Percentiles rank a stretch among this genome's conserved stretches.
Evolutionary conservation across 2,797 vertebrate species (phyloP).

Genomic region (Gallinago stenura): DNA sequence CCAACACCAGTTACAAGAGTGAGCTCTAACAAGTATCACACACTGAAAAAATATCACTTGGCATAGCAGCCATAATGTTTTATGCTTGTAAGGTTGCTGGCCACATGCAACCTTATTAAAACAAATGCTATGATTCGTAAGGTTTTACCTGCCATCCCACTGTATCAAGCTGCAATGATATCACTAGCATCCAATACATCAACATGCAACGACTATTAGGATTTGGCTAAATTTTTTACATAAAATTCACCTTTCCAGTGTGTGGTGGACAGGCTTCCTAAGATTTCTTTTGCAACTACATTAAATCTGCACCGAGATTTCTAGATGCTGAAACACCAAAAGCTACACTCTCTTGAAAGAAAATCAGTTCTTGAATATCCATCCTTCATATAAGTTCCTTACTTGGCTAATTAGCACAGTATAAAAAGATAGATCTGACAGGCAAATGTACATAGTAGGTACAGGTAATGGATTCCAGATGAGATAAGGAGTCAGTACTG

Average conservation of each 20-base stretch:
- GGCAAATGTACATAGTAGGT: neutral
- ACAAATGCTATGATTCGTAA: neutral
- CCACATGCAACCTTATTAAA: neutral
- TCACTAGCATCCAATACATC: neutral
- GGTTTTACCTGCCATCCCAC: neutral
- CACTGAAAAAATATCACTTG: neutral
- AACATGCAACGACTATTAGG: neutral
- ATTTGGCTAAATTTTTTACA: neutral
- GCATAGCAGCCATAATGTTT: neutral
- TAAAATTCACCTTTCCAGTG: neutral
- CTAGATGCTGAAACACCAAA: neutral
- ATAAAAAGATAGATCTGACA: slow-evolving; percentile 16
- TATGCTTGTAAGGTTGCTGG: neutral
- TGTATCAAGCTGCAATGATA: neutral
- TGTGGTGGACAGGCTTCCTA: neutral
- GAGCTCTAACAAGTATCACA: neutral
- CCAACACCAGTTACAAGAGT: neutral
- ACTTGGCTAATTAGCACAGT: neutral
- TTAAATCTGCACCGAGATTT: neutral
- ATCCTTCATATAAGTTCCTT: neutral
- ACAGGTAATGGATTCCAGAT: slow-evolving; percentile 9
- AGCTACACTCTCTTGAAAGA: neutral
- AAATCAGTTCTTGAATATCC: neutral
- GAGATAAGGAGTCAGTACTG: neutral
- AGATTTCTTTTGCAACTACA: neutral